Conservation (phyloP, 2,888 invertebrate genomes). For the Mycalesis mineus region DNA sequence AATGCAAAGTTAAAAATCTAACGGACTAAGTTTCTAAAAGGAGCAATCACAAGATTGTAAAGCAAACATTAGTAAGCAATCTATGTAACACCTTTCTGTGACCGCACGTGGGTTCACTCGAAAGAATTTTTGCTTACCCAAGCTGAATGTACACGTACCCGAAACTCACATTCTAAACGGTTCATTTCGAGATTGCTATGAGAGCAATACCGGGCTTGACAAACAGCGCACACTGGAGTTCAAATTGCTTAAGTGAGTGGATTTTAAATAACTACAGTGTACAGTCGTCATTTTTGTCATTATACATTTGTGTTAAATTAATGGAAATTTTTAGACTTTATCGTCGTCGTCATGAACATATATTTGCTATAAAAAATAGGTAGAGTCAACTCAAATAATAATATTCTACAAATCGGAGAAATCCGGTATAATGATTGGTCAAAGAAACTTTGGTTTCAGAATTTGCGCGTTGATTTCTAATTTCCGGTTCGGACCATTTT, state of each 20-base stretch:
- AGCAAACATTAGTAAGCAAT: not conserved
- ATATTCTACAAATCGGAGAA: not conserved
- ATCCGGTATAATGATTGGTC: not conserved
- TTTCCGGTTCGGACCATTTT: not conserved
- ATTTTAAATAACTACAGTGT: too few relatives aligned
- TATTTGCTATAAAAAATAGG: too few relatives aligned
- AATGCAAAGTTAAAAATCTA: too few relatives aligned
- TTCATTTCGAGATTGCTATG: not conserved
- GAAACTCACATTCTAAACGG: not conserved
- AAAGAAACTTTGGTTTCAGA: not conserved
- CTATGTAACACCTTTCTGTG: slow-evolving; percentile 11
- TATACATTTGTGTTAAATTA: too few relatives aligned
- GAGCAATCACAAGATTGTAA: not conserved
- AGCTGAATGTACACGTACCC: not conserved
- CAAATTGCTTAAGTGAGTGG: too few relatives aligned
- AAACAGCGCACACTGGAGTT: too few relatives aligned
- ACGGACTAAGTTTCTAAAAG: too few relatives aligned
- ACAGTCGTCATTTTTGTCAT: too few relatives aligned
- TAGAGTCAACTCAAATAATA: too few relatives aligned
- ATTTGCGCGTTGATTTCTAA: not conserved
- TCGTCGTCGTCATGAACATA: too few relatives aligned
- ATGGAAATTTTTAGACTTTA: too few relatives aligned
- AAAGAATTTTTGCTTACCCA: not conserved
- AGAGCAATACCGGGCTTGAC: not conserved
- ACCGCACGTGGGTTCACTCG: not conserved